These are phyloP conservation scores for Pectinophora gossypiella DNA, from an alignment of 1,140 invertebrate genomes.

Conservation along the genomic window DNA sequence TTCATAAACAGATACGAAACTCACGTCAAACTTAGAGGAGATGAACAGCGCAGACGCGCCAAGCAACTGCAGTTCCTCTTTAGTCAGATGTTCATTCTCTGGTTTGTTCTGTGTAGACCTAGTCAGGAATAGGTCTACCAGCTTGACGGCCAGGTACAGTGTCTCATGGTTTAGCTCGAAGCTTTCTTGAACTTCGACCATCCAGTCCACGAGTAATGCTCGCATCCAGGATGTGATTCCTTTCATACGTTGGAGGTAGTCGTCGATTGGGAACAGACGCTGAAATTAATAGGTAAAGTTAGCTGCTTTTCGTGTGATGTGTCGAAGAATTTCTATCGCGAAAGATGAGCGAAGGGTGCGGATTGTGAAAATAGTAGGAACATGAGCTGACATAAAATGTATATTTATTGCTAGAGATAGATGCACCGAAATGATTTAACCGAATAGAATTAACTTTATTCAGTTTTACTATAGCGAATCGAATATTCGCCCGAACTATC, in stretches of 20 bases:
- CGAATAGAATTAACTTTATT: too few species aligned
- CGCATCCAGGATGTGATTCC: slow-evolving; percentile 90
- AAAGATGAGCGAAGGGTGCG: too few species aligned
- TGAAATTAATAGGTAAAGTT: slow-evolving; percentile 50
- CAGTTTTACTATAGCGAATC: too few species aligned
- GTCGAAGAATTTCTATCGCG: too few species aligned
- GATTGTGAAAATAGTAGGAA: too few species aligned
- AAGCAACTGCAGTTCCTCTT: slow-evolving; percentile 91
- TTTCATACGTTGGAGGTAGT: slow-evolving; percentile 89
- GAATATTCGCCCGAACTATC: too few species aligned
- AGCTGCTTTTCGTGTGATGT: too few species aligned
- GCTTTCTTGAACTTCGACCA: slow-evolving; percentile 98
- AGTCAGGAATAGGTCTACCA: slow-evolving; percentile 93
- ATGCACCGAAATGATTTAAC: too few species aligned
- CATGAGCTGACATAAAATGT: too few species aligned
- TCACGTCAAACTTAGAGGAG: slow-evolving; percentile 96
- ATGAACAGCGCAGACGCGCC: slow-evolving; percentile 95
- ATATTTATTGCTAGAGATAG: too few species aligned
- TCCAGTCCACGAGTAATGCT: slow-evolving; percentile 96
- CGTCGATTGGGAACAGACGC: slow-evolving; percentile 81
- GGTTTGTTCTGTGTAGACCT: slow-evolving; percentile 36
- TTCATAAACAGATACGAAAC: slow-evolving; percentile 30
- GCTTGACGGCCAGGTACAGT: slow-evolving; percentile 95
- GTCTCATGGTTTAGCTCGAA: slow-evolving; percentile 99
- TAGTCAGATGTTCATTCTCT: slow-evolving; percentile 77